Conservation (phyloP, 2,888 invertebrate genomes). For the Folsomia manolachei region DNA sequence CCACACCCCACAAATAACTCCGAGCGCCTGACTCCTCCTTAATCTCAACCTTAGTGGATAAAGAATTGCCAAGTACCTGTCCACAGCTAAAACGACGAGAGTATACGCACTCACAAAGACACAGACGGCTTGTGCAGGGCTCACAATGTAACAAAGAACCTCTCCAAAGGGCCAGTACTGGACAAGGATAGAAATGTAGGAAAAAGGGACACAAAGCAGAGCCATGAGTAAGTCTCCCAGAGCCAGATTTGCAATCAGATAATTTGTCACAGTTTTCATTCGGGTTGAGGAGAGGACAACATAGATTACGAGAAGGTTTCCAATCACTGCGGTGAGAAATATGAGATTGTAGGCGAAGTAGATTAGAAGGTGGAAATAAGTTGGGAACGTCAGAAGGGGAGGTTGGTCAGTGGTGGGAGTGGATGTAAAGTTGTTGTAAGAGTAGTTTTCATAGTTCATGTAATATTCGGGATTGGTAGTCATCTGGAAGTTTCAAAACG, state of each 20-base stretch:
- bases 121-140: constrained; percentile 49
- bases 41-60: constrained; percentile 79
- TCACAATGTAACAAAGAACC: background rate
- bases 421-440: too few relatives aligned
- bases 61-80: constrained; percentile 86
- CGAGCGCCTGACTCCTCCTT: constrained; percentile 68
- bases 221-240: constrained; percentile 83
- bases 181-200: constrained; percentile 74
- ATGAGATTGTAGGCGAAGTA: background rate
- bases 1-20: constrained; percentile 72
- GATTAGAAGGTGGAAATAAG: background rate
- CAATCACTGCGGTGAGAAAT: background rate
- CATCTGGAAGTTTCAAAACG: too few relatives aligned
- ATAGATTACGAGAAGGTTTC: constrained; percentile 65
- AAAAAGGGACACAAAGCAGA: constrained; percentile 84
- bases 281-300: constrained; percentile 77
- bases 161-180: constrained; percentile 53
- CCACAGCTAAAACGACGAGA: constrained; percentile 82
- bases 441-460: too few relatives aligned
- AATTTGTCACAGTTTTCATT: constrained; percentile 90
- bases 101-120: constrained; percentile 78
- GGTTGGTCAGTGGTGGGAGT: too few relatives aligned
- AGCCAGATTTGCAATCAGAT: constrained; percentile 70
- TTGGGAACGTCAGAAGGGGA: background rate
- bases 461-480: too few relatives aligned